Evolutionary conservation across 1,140 invertebrate species (phyloP).

Genomic region (Drosophila quadrilineata): DNA sequence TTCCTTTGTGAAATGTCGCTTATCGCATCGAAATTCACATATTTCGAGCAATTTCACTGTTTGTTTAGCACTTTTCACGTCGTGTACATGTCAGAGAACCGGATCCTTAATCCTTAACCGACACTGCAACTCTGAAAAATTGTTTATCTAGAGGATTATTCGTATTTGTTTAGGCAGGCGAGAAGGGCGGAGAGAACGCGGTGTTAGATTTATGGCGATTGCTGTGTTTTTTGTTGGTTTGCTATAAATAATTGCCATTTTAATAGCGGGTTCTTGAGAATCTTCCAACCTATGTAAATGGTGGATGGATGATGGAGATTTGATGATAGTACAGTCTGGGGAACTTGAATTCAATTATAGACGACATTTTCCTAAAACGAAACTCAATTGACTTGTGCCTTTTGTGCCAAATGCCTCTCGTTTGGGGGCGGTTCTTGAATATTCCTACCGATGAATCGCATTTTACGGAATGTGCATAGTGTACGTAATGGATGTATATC

Average conservation of each 20-base stretch:
- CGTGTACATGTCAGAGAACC: slow-evolving; percentile 40
- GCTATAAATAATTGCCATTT: slow-evolving; percentile 61
- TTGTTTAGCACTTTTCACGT: slow-evolving; percentile 67
- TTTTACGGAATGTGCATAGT: too few species aligned
- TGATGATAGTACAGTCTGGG: slow-evolving; percentile 30
- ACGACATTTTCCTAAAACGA: slow-evolving; percentile 18
- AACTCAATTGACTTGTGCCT: slow-evolving; percentile 49
- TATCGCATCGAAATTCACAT: slow-evolving; percentile 51
- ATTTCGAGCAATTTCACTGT: slow-evolving; percentile 53
- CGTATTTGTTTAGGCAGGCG: slow-evolving; percentile 73
- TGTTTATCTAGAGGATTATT: slow-evolving; percentile 54
- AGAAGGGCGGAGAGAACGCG: slow-evolving; percentile 18
- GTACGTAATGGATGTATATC: too few species aligned
- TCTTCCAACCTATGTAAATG: slow-evolving; percentile 48
- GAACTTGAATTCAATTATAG: slow-evolving; percentile 31
- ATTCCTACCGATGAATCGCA: too few species aligned
- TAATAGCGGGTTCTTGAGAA: slow-evolving; percentile 46
- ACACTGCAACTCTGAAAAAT: background rate
- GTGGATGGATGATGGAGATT: background rate
- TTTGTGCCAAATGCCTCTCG: slow-evolving; percentile 14
- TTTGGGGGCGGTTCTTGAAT: slow-evolving; percentile 4
- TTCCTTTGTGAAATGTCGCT: slow-evolving; percentile 10
- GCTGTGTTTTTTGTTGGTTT: slow-evolving; percentile 35
- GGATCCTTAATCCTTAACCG: slow-evolving; percentile 73
- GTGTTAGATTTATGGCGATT: slow-evolving; percentile 39